Conservation (phyloP, 2,113 vertebrate genomes). For the Camelus bactrianus region DNA sequence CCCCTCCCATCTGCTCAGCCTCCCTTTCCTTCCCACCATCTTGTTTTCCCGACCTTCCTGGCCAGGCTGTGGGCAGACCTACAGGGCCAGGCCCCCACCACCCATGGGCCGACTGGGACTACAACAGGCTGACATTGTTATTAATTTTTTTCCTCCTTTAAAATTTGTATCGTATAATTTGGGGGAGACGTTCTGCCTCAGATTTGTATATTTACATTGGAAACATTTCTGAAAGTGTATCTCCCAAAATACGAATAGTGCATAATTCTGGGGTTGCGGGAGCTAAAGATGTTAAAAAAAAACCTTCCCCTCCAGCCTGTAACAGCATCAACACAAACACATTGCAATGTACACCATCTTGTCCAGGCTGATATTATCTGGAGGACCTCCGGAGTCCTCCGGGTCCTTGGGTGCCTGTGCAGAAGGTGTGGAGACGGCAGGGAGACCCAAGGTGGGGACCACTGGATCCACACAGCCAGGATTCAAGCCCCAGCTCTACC, state of each 20-base stretch:
- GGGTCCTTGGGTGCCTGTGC: not conserved
- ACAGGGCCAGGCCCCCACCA: not conserved
- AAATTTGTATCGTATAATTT: not conserved
- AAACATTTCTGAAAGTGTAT: not conserved
- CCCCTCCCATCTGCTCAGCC: accelerated
- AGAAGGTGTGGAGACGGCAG: not conserved
- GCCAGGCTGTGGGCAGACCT: not conserved
- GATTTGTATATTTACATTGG: not conserved
- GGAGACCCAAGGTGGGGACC: accelerated
- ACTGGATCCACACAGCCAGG: not conserved
- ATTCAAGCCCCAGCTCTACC: not conserved
- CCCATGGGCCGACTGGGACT: not conserved
- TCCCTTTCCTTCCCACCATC: not conserved
- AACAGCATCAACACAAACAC: not conserved
- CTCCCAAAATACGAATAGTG: not conserved
- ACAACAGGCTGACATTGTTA: not conserved
- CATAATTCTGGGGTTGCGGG: not conserved
- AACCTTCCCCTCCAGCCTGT: not conserved
- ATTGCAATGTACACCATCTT: not conserved
- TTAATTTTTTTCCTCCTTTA: not conserved
- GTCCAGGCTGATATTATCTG: not conserved
- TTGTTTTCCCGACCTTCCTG: not conserved
- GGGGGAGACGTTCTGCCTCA: not conserved
- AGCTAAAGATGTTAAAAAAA: not conserved
- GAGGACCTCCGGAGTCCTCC: not conserved